Percentiles rank a stretch among this genome's conserved stretches.
Evolutionary conservation across 2,797 vertebrate genomes (phyloP).

Genomic region (Amphiprion clarkii): DNA sequence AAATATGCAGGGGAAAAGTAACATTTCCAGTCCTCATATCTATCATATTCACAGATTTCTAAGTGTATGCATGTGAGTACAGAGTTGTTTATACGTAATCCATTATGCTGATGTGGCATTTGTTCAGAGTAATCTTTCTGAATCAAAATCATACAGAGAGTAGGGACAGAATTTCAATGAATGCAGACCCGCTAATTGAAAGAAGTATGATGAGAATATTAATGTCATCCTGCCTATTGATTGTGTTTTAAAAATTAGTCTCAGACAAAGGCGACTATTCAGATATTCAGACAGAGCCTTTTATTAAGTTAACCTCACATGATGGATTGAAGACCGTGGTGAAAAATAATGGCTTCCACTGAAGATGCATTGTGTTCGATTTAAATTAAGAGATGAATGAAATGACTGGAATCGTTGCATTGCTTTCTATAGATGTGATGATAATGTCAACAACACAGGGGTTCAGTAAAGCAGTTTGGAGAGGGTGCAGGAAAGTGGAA

Average conservation of each 20-base stretch:
- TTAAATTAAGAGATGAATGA: neutral
- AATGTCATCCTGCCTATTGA: slow-evolving; percentile 12
- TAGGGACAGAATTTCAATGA: slow-evolving; percentile 36
- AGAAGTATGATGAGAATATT: slow-evolving; percentile 31
- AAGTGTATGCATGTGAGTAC: neutral
- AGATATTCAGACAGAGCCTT: neutral
- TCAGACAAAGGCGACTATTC: slow-evolving; percentile 11
- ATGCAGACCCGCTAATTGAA: slow-evolving; percentile 18
- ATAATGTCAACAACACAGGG: neutral
- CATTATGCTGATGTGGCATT: slow-evolving; percentile 52
- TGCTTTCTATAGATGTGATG: slow-evolving; percentile 9
- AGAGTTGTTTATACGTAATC: slow-evolving; percentile 18
- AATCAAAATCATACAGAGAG: slow-evolving; percentile 20
- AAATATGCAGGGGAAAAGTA: neutral
- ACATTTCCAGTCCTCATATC: neutral
- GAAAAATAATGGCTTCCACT: too few relatives aligned
- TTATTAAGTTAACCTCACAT: neutral
- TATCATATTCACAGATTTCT: neutral
- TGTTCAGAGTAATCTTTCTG: slow-evolving; percentile 34
- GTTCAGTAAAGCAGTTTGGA: neutral
- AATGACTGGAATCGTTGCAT: neutral
- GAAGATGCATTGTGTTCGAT: neutral
- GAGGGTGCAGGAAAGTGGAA: neutral
- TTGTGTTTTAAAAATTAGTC: slow-evolving; percentile 16
- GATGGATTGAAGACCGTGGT: neutral